A percentile compares a stretch with the other conserved stretches of the same genome.
Conservation (phyloP, 2,888 invertebrate species). For the Leuctra nigra region DNA sequence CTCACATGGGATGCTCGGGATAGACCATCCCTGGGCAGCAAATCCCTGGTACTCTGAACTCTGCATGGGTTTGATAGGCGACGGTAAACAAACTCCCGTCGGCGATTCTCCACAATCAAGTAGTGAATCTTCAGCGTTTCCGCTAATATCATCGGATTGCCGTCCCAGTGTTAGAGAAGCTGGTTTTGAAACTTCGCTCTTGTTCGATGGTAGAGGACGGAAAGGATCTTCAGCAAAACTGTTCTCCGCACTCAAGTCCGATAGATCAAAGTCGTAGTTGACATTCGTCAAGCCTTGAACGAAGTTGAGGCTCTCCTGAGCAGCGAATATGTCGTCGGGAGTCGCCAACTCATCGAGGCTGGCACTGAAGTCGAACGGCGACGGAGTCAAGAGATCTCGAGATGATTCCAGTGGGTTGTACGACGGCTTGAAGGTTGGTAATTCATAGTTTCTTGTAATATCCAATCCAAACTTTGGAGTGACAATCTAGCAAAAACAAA, state of each 20-base stretch:
- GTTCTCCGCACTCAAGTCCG: slow-evolving; percentile 66
- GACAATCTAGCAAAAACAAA: slow-evolving; percentile 20
- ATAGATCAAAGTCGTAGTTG: slow-evolving; percentile 70
- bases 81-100: slow-evolving; percentile 47
- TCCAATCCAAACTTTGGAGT: slow-evolving; percentile 18
- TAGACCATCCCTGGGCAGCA: slow-evolving; percentile 36
- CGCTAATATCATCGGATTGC: not conserved
- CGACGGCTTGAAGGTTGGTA: not conserved
- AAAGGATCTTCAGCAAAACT: slow-evolving; percentile 50
- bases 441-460: not conserved
- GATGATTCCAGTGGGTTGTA: not conserved
- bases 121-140: slow-evolving; percentile 27
- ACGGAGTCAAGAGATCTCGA: slow-evolving; percentile 49
- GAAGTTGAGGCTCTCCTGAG: slow-evolving; percentile 30
- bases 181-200: not conserved
- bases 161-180: not conserved
- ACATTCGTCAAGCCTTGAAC: slow-evolving; percentile 57
- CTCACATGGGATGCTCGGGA: slow-evolving; percentile 36
- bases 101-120: slow-evolving; percentile 35
- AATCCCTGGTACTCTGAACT: slow-evolving; percentile 40
- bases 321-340: slow-evolving; percentile 54
- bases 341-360: slow-evolving; percentile 53
- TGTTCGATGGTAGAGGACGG: not conserved
- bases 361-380: slow-evolving; percentile 47
- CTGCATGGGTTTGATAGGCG: slow-evolving; percentile 48